phyloP scores from a whole-genome alignment of 2,113 vertebrate species.

The Nibea albiflora region DNA sequence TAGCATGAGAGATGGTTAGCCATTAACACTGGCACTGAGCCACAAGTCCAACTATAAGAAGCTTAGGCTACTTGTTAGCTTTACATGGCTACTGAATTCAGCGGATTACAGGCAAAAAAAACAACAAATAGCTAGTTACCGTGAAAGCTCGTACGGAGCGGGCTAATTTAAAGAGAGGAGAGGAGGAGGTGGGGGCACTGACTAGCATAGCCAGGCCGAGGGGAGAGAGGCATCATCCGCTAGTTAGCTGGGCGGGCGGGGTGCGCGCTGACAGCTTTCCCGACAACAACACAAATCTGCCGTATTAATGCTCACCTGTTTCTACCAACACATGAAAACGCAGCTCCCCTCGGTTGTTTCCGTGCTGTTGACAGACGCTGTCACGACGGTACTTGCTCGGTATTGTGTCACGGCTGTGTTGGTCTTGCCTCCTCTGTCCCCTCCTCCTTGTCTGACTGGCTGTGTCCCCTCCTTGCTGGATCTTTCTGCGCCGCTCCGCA shows the following conservation, averaged over 20 bases:
- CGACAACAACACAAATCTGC: constrained; percentile 23
- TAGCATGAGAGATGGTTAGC: constrained; percentile 66
- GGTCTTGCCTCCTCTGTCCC: neutral
- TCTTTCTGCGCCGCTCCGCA: constrained; percentile 45
- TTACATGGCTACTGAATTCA: constrained; percentile 21
- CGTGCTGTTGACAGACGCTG: constrained; percentile 45
- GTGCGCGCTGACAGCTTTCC: constrained; percentile 51
- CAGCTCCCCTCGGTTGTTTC: constrained; percentile 8
- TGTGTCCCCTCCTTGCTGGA: constrained; percentile 63
- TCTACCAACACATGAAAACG: constrained; percentile 70
- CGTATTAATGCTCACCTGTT: constrained; percentile 72
- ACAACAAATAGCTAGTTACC: constrained; percentile 46
- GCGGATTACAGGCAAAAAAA: constrained; percentile 58
- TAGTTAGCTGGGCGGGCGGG: constrained; percentile 66
- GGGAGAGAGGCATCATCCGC: constrained; percentile 60
- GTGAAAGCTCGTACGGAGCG: constrained; percentile 40
- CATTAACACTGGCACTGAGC: constrained; percentile 66
- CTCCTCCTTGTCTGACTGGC: constrained; percentile 18
- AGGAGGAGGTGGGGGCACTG: neutral
- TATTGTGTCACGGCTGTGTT: constrained; percentile 23
- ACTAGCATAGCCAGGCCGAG: constrained; percentile 64
- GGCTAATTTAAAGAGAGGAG: constrained; percentile 52
- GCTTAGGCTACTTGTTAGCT: constrained; percentile 69
- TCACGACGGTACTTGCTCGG: constrained; percentile 44
- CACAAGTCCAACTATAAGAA: constrained; percentile 63